These are phyloP conservation scores for Pilophorus perplexus DNA, from an alignment of 2,888 invertebrate species.

Conservation along the genomic window DNA sequence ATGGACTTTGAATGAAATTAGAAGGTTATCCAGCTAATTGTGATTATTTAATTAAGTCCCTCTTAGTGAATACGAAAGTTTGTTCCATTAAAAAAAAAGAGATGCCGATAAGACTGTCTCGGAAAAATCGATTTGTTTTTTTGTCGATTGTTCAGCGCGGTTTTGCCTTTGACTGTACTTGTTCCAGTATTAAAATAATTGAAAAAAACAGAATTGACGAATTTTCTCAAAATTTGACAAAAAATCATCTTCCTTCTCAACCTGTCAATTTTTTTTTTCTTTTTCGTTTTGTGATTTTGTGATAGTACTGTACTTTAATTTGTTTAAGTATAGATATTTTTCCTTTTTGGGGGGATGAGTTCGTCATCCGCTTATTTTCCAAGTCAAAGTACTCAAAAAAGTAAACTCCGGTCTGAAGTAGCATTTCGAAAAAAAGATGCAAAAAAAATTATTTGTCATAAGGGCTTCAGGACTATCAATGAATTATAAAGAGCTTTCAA, in stretches of 20 bases:
- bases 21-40: constrained; percentile 45
- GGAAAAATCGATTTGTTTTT: constrained; percentile 10
- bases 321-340: too few species aligned
- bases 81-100: constrained; percentile 22
- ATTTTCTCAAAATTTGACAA: constrained; percentile 10
- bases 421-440: too few species aligned
- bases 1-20: constrained; percentile 44
- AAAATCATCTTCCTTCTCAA: neutral
- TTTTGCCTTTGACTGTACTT: constrained; percentile 24
- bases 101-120: constrained; percentile 37
- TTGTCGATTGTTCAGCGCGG: constrained; percentile 20
- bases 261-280: neutral
- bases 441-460: neutral
- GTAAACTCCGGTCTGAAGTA: too few species aligned
- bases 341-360: too few species aligned
- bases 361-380: too few species aligned
- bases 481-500: constrained; percentile 36
- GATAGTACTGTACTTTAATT: constrained; percentile 29
- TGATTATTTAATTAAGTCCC: constrained; percentile 43
- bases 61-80: constrained; percentile 19
- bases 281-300: neutral
- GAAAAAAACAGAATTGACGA: neutral
- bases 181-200: constrained; percentile 34
- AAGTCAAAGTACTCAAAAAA: too few species aligned
- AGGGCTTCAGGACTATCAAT: constrained; percentile 35